Conservation (phyloP, 2,797 vertebrate species). For the Sebastes cheni region DNA sequence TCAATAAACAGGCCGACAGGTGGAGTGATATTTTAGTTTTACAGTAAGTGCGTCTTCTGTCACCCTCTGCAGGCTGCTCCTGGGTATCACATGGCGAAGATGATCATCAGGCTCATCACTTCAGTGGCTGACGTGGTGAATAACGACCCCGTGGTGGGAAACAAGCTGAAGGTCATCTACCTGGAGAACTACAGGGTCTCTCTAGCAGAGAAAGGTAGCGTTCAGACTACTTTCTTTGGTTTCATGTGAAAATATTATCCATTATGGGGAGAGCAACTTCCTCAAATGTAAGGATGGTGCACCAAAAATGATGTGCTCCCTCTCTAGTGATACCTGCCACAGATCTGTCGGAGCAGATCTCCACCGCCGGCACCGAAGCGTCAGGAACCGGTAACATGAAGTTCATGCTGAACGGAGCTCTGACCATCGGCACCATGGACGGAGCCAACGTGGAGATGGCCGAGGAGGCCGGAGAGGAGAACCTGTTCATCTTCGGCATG, state of each 20-base stretch:
- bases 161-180: conserved; percentile 93
- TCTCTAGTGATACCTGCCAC: conserved; percentile 93
- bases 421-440: conserved; percentile 98
- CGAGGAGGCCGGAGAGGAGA: conserved; percentile 94
- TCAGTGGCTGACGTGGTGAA: conserved; percentile 92
- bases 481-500: conserved; percentile 98
- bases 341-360: conserved; percentile 97
- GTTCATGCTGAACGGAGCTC: conserved; percentile 97
- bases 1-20: neutral
- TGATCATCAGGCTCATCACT: conserved; percentile 96
- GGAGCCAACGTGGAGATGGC: conserved; percentile 98
- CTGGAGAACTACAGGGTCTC: conserved; percentile 98
- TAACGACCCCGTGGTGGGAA: conserved; percentile 88
- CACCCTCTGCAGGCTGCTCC: conserved; percentile 89
- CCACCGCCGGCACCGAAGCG: conserved; percentile 94
- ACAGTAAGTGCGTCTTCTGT: neutral
- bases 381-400: conserved; percentile 99
- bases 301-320: neutral
- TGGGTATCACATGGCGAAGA: conserved; percentile 97
- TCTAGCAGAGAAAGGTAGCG: conserved; percentile 92
- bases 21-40: neutral
- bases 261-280: neutral
- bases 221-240: neutral
- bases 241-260: neutral
- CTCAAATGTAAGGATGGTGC: too few relatives aligned